phyloP scores from a whole-genome alignment of 2,113 vertebrate genomes.

The Cinclus cinclus region DNA sequence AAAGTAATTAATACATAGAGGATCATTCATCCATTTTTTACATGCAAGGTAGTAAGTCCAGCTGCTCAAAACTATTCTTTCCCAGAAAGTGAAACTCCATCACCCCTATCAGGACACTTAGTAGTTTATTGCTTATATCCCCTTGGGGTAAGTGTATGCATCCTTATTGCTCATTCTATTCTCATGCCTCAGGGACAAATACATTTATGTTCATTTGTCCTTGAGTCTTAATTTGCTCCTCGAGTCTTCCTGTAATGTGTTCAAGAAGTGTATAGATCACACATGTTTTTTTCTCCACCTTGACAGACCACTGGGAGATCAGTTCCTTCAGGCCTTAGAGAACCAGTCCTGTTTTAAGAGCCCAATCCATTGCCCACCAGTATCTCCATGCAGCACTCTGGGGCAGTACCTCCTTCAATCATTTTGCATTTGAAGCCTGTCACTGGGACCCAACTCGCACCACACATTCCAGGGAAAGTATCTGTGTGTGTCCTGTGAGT shows the following conservation, averaged over 20 bases:
- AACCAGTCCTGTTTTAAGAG: neutral
- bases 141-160: neutral
- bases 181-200: neutral
- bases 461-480: neutral
- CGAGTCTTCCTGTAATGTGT: neutral
- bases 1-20: neutral
- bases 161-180: neutral
- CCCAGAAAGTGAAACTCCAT: neutral
- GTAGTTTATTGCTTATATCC: neutral
- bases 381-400: rapidly evolving
- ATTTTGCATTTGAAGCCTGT: neutral
- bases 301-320: neutral
- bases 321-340: neutral
- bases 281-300: neutral
- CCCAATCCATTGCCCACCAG: neutral
- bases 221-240: neutral
- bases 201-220: neutral
- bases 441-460: neutral
- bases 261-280: neutral
- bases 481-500: neutral
- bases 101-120: neutral
- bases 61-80: neutral
- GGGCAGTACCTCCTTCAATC: neutral
- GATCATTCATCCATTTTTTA: neutral
- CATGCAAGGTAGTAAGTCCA: neutral